Conservation (phyloP, 1,140 invertebrate genomes). For the Platyscapa corneri region DNA sequence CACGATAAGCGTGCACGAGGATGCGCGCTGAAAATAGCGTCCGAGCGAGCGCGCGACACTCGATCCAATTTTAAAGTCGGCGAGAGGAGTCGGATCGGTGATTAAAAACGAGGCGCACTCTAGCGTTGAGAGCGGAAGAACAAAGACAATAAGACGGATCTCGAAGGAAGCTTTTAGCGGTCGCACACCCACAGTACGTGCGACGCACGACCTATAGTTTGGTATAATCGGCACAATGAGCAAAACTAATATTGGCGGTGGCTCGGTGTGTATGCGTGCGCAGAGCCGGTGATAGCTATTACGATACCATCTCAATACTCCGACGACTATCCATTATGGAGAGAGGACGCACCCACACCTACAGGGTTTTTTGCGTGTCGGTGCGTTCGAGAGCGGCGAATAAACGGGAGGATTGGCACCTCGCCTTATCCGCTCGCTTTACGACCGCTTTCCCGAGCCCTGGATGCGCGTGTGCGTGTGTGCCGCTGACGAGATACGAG, state of each 20-base stretch:
- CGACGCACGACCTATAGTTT: conserved; percentile 32
- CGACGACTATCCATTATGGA: conserved; percentile 60
- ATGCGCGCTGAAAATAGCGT: too few relatives aligned
- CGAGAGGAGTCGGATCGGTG: too few relatives aligned
- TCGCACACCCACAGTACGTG: conserved; percentile 51
- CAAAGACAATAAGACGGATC: background rate
- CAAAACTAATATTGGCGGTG: conserved; percentile 63
- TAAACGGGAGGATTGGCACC: conserved; percentile 15
- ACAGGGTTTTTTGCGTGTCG: background rate
- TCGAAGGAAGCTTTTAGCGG: background rate
- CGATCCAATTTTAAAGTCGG: too few relatives aligned
- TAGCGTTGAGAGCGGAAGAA: conserved; percentile 4
- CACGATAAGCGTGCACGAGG: too few relatives aligned
- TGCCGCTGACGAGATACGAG: conserved; percentile 70
- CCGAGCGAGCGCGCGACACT: too few relatives aligned
- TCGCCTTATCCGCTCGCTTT: conserved; percentile 23
- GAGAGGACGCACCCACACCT: background rate
- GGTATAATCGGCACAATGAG: conserved; percentile 57
- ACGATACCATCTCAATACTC: conserved; percentile 69
- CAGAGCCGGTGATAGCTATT: conserved; percentile 62
- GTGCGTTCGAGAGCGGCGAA: background rate
- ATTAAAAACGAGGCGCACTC: background rate
- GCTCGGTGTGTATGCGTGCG: background rate
- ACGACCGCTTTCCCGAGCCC: background rate
- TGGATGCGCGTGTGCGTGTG: background rate